Evolutionary conservation across 1,140 invertebrate species (phyloP).

Genomic region (Goniozus legneri): DNA sequence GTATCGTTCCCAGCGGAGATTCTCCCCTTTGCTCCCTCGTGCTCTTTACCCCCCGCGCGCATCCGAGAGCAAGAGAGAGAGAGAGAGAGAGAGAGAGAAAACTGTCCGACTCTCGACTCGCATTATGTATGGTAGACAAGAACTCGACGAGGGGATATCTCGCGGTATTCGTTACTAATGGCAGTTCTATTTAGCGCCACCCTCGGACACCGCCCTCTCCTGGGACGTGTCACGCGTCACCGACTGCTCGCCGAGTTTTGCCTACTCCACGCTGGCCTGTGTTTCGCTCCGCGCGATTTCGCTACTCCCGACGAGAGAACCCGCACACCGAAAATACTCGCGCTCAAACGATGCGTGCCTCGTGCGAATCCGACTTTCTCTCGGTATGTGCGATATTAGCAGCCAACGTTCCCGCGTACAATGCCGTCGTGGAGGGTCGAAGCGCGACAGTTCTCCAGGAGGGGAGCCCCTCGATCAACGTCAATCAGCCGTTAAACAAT

Average conservation of each 20-base stretch:
- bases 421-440: no score
- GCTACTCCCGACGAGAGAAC: no score
- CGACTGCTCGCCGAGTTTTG: slow-evolving; percentile 24
- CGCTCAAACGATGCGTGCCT: no score
- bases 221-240: slow-evolving; percentile 43
- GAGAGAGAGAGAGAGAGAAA: no score
- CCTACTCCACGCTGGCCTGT: no score
- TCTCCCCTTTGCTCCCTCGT: neutral
- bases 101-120: neutral
- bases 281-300: no score
- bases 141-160: slow-evolving; percentile 33
- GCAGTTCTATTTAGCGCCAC: slow-evolving; percentile 45
- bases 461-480: slow-evolving; percentile 44
- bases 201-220: slow-evolving; percentile 33
- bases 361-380: no score
- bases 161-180: slow-evolving; percentile 47
- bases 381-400: no score
- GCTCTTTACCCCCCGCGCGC: slow-evolving; percentile 10
- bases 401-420: no score
- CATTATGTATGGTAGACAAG: neutral
- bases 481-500: slow-evolving; percentile 50
- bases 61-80: no score
- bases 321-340: no score
- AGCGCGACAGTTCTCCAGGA: slow-evolving; percentile 30
- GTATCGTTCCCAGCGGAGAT: slow-evolving; percentile 27